Base-by-base conservation (phyloP, 2,888 invertebrate species). In the Byasa hedistus region DNA sequence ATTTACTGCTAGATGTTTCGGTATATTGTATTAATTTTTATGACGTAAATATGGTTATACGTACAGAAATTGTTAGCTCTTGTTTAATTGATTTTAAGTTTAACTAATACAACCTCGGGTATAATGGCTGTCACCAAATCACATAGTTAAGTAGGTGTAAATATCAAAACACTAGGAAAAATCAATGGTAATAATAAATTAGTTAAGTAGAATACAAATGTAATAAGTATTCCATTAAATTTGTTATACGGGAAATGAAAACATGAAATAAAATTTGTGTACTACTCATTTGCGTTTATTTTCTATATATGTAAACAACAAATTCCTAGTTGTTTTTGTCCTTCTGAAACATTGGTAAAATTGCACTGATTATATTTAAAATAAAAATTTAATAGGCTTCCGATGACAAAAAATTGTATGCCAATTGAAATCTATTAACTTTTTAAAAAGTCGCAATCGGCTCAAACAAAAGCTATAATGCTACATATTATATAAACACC, bases 181-280 rank as follows among this genome's bases (percentile, higher is more conserved):
- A 24, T 48, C 39, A 64, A 44, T 54, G 74, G 69, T 74, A 72
- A 78, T 83, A 78, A 78, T 83, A 78, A 75, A 71, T 75, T 81
- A 82, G 69, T 74, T 74, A 74, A 77, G 72, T 76, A 82, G 80
- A 77, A 73, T 79, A 81, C 86, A 83, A 82, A 78, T 83, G 80
- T 79, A 82, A 81, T 86, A 87, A 84, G 82, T 77, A 79, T 86
- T 80, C 84, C 80, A 81, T 83, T 83, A 89, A 88, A 87, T 90
- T 91, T 91, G 91, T 91, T 90, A 91, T 89, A 91, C 89, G 76
- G 89, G 89, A 91, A 90, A 21, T 90, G 90, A 89, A 90, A 81
- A 80, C 82, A 79, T 74, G 75, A 76, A 76, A 72, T 69, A 57
- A 61, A 66, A 58, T 60, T 57, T 73, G 70, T 74, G 73, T 78